Evolutionary conservation across 2,113 vertebrate genomes (phyloP).

Genomic region (Anolis sagrei): DNA sequence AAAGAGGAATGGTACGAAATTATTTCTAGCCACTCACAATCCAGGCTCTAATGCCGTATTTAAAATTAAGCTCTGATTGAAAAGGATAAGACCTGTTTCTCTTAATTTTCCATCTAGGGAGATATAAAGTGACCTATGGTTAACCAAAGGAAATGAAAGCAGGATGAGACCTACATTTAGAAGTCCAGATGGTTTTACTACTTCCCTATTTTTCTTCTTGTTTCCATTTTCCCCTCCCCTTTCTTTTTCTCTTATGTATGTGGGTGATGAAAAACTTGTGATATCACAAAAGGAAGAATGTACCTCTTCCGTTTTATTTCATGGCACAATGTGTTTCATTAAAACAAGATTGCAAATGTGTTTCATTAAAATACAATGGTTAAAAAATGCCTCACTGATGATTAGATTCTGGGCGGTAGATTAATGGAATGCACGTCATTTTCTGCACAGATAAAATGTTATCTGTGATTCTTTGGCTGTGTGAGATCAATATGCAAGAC

Average conservation of each 20-base stretch:
- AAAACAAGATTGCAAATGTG: constrained; percentile 74
- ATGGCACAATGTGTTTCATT: constrained; percentile 77
- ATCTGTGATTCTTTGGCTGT: constrained; percentile 50
- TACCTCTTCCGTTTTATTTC: constrained; percentile 48
- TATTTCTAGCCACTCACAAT: background rate
- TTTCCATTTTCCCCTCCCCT: background rate
- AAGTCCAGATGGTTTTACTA: constrained; percentile 66
- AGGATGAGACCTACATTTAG: constrained; percentile 61
- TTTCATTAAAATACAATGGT: constrained; percentile 79
- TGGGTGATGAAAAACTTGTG: constrained; percentile 47
- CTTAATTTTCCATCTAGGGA: constrained; percentile 55
- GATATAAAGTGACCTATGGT: constrained; percentile 53
- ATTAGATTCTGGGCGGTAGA: constrained; percentile 39
- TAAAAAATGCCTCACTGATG: constrained; percentile 62
- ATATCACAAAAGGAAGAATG: constrained; percentile 39
- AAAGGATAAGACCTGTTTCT: constrained; percentile 46
- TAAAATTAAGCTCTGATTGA: constrained; percentile 43
- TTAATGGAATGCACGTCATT: constrained; percentile 35
- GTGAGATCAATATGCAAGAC: constrained; percentile 37
- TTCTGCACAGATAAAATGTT: constrained; percentile 54
- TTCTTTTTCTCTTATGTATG: no score
- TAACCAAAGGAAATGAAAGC: constrained; percentile 76
- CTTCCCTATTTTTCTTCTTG: constrained; percentile 22
- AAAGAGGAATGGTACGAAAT: background rate
- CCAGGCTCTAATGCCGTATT: background rate